A percentile compares a stretch with the other conserved stretches of the same genome.
Evolutionary conservation across 2,888 invertebrate genomes (phyloP).

Genomic region (Strigamia crassipes): DNA sequence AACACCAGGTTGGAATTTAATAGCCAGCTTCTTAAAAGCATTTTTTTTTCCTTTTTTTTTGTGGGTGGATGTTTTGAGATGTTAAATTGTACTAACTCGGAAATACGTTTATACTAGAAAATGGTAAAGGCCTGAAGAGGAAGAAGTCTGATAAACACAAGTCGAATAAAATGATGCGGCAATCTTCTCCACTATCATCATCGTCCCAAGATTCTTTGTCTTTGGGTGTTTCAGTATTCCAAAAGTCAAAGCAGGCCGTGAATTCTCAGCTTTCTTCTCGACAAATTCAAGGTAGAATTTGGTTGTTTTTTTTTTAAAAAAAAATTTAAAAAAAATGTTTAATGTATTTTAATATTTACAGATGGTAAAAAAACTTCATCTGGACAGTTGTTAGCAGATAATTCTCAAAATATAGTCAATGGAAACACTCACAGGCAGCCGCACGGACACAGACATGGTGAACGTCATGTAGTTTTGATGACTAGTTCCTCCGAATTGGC

Average conservation of each 20-base stretch:
- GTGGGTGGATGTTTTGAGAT: neutral
- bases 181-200: neutral
- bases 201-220: constrained; percentile 12
- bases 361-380: neutral
- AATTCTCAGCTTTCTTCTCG: neutral
- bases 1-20: constrained; percentile 35
- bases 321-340: neutral
- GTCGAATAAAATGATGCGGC: constrained; percentile 15
- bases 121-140: constrained; percentile 8
- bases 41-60: neutral
- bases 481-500: constrained; percentile 44
- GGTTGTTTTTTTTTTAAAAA: neutral
- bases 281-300: neutral
- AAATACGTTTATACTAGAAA: neutral
- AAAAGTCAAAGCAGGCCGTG: neutral
- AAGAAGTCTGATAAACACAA: constrained; percentile 5
- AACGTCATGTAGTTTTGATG: constrained; percentile 43
- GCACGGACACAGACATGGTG: neutral
- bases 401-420: neutral
- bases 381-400: neutral
- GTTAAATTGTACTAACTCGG: neutral
- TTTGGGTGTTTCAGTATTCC: neutral
- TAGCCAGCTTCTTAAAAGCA: neutral
- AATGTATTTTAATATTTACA: neutral
- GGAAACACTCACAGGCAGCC: neutral